Conservation (phyloP, 1,140 invertebrate species). For the Stenopsyche tienmushanensis region DNA sequence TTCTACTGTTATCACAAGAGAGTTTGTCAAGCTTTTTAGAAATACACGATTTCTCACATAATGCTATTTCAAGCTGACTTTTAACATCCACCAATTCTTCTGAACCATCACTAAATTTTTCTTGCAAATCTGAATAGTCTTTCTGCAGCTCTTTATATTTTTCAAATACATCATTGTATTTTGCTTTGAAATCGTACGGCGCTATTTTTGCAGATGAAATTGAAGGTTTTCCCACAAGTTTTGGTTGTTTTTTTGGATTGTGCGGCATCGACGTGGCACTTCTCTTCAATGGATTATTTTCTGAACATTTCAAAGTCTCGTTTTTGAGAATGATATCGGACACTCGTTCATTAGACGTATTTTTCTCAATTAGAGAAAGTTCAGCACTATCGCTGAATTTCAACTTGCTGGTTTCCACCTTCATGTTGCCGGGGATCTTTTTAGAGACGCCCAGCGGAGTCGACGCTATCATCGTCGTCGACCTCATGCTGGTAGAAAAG, state of each 20-base stretch:
- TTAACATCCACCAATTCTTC: constrained; percentile 47
- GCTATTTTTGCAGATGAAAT: constrained; percentile 53
- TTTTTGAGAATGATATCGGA: constrained; percentile 3
- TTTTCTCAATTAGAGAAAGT: not conserved
- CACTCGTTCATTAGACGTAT: not conserved
- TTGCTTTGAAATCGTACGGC: constrained; percentile 61
- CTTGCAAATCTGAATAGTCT: constrained; percentile 53
- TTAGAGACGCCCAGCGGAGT: constrained; percentile 24
- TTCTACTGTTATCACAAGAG: constrained; percentile 33
- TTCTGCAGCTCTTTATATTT: constrained; percentile 55
- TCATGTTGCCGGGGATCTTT: not conserved
- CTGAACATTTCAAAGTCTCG: not conserved
- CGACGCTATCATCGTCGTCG: constrained; percentile 5
- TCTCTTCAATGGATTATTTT: constrained; percentile 19
- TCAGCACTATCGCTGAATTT: not conserved
- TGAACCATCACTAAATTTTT: constrained; percentile 54
- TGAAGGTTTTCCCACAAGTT: constrained; percentile 25
- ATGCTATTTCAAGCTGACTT: constrained; percentile 5
- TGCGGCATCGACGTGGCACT: constrained; percentile 15
- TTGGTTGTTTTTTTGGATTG: constrained; percentile 30
- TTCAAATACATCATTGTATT: constrained; percentile 59
- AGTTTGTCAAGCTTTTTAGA: constrained; percentile 45
- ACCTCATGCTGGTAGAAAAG: constrained; percentile 19
- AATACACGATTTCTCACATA: constrained; percentile 21
- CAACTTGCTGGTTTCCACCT: not conserved